Evolutionary conservation across 1,140 invertebrate genomes (phyloP), one percentile per base, ranked within the genome.

Genomic region (Macrostomum lignano): DNA sequence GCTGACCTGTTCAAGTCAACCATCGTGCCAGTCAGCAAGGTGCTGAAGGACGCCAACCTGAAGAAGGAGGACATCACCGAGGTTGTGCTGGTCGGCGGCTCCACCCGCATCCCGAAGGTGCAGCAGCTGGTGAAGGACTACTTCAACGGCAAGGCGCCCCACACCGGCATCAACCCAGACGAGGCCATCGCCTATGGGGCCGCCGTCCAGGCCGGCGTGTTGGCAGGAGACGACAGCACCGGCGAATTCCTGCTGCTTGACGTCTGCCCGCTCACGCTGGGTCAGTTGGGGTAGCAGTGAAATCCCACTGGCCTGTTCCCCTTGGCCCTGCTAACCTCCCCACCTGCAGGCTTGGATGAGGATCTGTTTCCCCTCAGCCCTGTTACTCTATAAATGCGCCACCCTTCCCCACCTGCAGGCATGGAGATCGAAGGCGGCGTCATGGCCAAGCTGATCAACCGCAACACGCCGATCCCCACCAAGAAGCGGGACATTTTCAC

Each of bases 401-500:
- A n/a, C n/a, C n/a, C n/a, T n/a, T n/a, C n/a, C n/a, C n/a, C n/a
- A n/a, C n/a, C n/a, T n/a, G n/a, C n/a, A n/a, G n/a, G 88, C 43
- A 98, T 96, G 51, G 88, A 98, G 64, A 96, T 88, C 38, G 86
- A 94, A 36, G 88, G 88, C 39, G 88, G 88, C 40, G 84, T 98
- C 7, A 96, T 98, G 88, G 94, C 88, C 38, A 96, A 94, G 56
- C 64, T 98, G 17, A 96, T 96, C 52, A 72, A 77, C 34, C 59
- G 88, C 47, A 98, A 47, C 64, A 93, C 84, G 25, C 82, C 93
- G 25, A 94, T 98, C 44, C 88, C 88, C n/a, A 94, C 86, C n/a
- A 96, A 94, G 63, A 94, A 98, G 52, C 86, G 79, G 3, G 86
- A 96, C 52, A 84, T 96, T 44, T 98, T 98, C 69, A 91, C 82